Evolutionary conservation across 2,113 vertebrate genomes (phyloP).

Genomic region (Grallaria varia): DNA sequence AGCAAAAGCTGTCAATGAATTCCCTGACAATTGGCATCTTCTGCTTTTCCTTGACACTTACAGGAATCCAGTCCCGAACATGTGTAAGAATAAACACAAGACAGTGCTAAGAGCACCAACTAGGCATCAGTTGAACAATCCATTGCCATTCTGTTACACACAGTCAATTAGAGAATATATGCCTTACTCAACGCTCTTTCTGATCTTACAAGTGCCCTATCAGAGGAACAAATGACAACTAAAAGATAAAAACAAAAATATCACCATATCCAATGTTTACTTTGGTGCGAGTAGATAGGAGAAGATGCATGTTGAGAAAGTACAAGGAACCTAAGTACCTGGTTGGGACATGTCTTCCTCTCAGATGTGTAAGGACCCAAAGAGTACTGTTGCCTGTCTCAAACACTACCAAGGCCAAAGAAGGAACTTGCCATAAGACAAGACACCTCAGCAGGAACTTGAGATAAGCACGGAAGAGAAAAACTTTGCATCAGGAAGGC

Average conservation of each 20-base stretch:
- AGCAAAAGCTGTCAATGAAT: neutral
- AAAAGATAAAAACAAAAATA: neutral
- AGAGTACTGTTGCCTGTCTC: neutral
- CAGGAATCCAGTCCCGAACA: neutral
- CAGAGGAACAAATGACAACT: neutral
- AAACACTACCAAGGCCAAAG: neutral
- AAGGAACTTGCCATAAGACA: neutral
- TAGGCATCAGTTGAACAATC: neutral
- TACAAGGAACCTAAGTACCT: neutral
- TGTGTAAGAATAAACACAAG: neutral
- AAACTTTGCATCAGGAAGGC: neutral
- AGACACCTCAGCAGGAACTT: neutral
- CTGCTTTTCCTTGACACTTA: rapidly evolving
- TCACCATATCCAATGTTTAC: neutral
- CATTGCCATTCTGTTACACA: neutral
- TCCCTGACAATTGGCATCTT: neutral
- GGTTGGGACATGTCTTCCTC: neutral
- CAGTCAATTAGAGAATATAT: neutral
- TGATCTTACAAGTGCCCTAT: neutral
- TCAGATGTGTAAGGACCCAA: neutral
- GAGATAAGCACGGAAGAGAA: neutral
- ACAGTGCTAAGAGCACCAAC: neutral
- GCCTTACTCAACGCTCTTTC: neutral
- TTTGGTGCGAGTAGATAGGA: neutral
- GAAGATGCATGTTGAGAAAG: neutral